A percentile compares a stretch with the other conserved stretches of the same genome.
phyloP scores from a whole-genome alignment of 2,113 vertebrate genomes.

The Aptenodytes patagonicus region DNA sequence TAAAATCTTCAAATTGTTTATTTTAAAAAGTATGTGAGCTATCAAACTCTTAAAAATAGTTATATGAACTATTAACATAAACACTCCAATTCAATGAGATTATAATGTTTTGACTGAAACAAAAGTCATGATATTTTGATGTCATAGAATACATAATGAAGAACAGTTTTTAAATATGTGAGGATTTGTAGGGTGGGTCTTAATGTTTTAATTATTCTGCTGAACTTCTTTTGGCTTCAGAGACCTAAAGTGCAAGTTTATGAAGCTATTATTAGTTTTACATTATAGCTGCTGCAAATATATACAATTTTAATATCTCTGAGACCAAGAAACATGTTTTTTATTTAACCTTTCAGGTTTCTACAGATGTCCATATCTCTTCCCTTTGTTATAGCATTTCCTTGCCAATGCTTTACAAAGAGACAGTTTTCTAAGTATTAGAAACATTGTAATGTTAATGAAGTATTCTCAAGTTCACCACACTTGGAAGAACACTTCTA shows the following conservation, averaged over 20 bases:
- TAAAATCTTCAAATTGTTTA: neutral
- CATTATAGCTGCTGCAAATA: neutral
- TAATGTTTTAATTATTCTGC: neutral
- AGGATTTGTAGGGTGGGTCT: neutral
- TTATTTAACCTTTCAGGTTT: neutral
- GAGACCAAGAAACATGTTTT: neutral
- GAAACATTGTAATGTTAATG: neutral
- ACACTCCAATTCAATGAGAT: neutral
- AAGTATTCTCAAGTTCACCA: neutral
- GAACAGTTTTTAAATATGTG: neutral
- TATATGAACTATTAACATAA: neutral
- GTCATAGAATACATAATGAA: neutral
- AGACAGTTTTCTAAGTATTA: neutral
- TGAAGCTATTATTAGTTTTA: neutral
- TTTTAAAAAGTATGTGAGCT: neutral
- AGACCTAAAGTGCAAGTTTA: neutral
- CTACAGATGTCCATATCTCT: neutral
- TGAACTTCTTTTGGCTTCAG: neutral
- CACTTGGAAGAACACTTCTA: neutral
- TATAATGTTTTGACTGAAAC: neutral
- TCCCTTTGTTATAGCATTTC: neutral
- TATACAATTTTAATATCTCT: neutral
- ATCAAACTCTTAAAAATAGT: neutral
- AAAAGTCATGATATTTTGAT: neutral
- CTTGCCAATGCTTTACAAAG: neutral